A percentile compares a stretch with the other conserved stretches of the same genome.
phyloP scores from a whole-genome alignment of 2,888 invertebrate genomes.

The Caenorhabditis sinica region DNA sequence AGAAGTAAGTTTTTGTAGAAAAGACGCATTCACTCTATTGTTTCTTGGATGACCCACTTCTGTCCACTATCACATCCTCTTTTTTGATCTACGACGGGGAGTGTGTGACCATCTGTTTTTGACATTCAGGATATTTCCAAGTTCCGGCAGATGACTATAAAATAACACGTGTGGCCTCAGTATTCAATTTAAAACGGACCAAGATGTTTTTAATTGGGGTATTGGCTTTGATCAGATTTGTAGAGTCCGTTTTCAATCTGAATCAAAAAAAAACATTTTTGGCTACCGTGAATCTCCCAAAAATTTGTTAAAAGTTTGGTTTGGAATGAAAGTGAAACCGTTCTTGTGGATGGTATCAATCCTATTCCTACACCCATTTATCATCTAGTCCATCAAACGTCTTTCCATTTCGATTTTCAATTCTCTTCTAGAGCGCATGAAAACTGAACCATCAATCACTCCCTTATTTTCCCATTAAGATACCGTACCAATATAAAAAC shows the following conservation, averaged over 20 bases:
- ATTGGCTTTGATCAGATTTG: neutral
- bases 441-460: constrained; percentile 16
- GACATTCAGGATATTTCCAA: constrained; percentile 11
- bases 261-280: too few species aligned
- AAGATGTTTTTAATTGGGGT: constrained; percentile 40
- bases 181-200: constrained; percentile 17
- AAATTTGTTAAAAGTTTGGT: constrained; percentile 1
- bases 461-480: constrained; percentile 12
- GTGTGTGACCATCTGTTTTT: constrained; percentile 33
- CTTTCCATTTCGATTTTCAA: constrained; percentile 4
- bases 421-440: constrained; percentile 2
- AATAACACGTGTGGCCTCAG: constrained; percentile 28
- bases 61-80: constrained; percentile 56
- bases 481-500: constrained; percentile 21
- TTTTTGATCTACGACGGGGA: constrained; percentile 42
- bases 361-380: constrained; percentile 16
- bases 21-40: constrained; percentile 18
- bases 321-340: neutral
- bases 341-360: constrained; percentile 7
- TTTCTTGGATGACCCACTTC: constrained; percentile 56
- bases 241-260: too few species aligned
- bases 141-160: constrained; percentile 47
- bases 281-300: neutral
- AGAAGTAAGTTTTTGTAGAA: constrained; percentile 54
- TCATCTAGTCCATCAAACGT: constrained; percentile 24